Conservation (phyloP, 2,113 vertebrate genomes). For the human region DNA sequence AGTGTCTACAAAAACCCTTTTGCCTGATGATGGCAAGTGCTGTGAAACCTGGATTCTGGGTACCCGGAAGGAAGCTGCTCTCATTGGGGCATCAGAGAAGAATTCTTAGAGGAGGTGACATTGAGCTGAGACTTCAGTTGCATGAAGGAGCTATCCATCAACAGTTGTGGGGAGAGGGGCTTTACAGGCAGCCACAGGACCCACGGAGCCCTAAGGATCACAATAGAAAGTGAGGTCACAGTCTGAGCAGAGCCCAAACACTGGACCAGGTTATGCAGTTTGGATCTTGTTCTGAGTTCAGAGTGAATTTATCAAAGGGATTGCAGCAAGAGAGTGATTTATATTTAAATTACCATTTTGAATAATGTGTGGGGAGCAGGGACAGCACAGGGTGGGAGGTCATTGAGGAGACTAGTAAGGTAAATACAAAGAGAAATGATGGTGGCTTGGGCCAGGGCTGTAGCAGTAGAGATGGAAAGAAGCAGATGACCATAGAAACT, state of each 20-base stretch:
- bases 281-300: background rate
- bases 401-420: background rate
- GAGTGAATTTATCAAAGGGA: background rate
- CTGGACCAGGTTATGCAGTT: background rate
- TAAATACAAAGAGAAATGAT: background rate
- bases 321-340: background rate
- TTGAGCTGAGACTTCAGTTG: background rate
- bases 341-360: background rate
- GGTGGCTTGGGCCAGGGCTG: background rate
- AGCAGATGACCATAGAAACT: background rate
- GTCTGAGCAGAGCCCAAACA: background rate
- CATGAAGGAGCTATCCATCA: background rate
- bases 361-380: background rate
- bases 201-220: background rate
- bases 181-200: background rate
- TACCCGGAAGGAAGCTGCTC: background rate
- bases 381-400: background rate
- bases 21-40: background rate
- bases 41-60: background rate
- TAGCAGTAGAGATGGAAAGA: background rate
- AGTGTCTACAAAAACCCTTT: background rate
- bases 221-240: background rate
- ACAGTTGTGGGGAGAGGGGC: background rate
- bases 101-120: background rate
- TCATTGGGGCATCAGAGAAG: background rate